Conservation (phyloP, 2,888 invertebrate genomes). For the Cyclophora albipunctata region DNA sequence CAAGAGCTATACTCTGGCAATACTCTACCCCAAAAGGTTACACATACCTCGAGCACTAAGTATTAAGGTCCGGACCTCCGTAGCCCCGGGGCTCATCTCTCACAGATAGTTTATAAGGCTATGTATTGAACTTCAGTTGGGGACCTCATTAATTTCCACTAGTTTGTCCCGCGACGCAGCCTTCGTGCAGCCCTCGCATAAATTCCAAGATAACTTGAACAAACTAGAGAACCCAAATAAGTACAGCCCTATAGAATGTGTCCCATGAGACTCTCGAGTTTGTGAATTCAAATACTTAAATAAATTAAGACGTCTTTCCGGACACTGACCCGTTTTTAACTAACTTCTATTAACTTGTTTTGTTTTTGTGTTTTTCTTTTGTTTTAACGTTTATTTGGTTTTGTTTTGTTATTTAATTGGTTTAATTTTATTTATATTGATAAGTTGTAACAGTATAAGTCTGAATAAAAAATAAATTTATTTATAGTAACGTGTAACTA, state of each 20-base stretch:
- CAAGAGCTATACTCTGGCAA: no score
- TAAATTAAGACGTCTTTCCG: constrained; percentile 9
- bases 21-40: no score
- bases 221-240: constrained; percentile 63
- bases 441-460: no score
- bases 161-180: constrained; percentile 46
- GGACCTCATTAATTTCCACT: constrained; percentile 61
- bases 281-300: constrained; percentile 42
- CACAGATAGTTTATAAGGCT: constrained; percentile 29
- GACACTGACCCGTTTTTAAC: not conserved
- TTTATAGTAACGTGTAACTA: no score
- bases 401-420: no score
- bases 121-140: constrained; percentile 33
- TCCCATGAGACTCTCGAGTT: constrained; percentile 52
- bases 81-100: constrained; percentile 21
- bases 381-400: no score
- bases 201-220: constrained; percentile 63
- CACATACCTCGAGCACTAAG: no score
- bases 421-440: no score
- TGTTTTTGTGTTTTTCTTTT: constrained; percentile 1
- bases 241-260: constrained; percentile 55
- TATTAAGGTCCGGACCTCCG: no score
- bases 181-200: constrained; percentile 58
- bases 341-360: not conserved
- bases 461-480: no score